phyloP scores from a whole-genome alignment of 1,140 invertebrate species.

The Platyura marginata region DNA sequence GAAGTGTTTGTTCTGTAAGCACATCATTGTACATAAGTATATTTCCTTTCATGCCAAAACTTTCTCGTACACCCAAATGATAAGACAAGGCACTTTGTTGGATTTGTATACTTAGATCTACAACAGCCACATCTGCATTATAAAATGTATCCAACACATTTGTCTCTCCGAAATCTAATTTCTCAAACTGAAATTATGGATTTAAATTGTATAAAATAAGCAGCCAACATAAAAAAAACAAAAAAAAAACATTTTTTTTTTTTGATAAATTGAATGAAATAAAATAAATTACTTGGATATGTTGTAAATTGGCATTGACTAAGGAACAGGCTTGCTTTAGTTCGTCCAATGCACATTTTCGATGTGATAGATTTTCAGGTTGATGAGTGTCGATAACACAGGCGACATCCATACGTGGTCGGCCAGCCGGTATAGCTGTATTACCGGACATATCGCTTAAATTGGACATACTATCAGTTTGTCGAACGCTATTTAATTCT shows the following conservation, averaged over 20 bases:
- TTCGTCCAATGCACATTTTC: constrained; percentile 68
- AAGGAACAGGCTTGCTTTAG: constrained; percentile 58
- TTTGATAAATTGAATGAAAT: background rate
- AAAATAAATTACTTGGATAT: constrained; percentile 46
- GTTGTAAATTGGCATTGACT: constrained; percentile 62
- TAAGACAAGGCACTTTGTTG: constrained; percentile 89
- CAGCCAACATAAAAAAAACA: constrained; percentile 3
- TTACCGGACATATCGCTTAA: constrained; percentile 46
- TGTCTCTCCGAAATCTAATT: constrained; percentile 70
- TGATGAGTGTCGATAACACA: constrained; percentile 73
- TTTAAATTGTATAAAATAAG: constrained; percentile 5
- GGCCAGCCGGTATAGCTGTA: constrained; percentile 29
- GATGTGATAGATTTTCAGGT: constrained; percentile 44
- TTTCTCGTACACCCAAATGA: constrained; percentile 92
- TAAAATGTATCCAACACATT: constrained; percentile 77
- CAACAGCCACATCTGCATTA: constrained; percentile 93
- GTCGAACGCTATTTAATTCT: constrained; percentile 3
- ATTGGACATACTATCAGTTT: constrained; percentile 6
- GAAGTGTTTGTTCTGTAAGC: constrained; percentile 66
- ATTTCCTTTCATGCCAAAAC: constrained; percentile 97
- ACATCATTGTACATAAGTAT: constrained; percentile 85
- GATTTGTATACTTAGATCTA: constrained; percentile 79
- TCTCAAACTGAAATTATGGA: constrained; percentile 73
- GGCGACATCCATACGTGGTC: constrained; percentile 72
- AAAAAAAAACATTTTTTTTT: background rate